Evolutionary conservation across 2,797 vertebrate genomes (phyloP).

Genomic region (Phaenicophaeus curvirostris): DNA sequence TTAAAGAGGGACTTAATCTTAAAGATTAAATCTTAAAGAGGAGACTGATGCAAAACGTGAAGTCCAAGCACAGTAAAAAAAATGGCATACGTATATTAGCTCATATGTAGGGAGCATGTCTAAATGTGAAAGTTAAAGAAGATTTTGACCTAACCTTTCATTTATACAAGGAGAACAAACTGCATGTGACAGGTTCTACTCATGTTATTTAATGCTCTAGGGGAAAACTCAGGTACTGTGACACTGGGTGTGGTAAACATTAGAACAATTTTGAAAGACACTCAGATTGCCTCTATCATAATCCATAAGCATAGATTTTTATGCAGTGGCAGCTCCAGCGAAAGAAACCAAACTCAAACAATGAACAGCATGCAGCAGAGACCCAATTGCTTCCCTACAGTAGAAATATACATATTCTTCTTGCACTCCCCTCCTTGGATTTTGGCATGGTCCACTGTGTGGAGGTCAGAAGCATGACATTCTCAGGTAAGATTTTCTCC

Average conservation of each 20-base stretch:
- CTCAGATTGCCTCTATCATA: neutral
- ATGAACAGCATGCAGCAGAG: neutral
- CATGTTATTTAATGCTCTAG: neutral
- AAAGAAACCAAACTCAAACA: neutral
- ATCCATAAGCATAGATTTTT: neutral
- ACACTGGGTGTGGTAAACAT: neutral
- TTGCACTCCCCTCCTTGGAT: neutral
- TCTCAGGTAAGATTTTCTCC: neutral
- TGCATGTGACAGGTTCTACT: slow-evolving; percentile 38
- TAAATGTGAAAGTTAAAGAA: slow-evolving; percentile 18
- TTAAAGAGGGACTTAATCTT: neutral
- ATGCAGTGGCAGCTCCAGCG: neutral
- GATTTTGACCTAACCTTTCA: slow-evolving; percentile 33
- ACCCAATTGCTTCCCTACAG: neutral
- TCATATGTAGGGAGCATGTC: neutral
- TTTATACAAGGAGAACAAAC: slow-evolving; percentile 15
- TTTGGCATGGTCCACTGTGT: neutral
- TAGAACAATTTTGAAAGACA: neutral
- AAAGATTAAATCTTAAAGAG: neutral
- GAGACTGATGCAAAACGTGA: neutral
- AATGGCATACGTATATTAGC: neutral
- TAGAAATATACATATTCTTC: neutral
- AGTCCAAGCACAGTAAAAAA: neutral
- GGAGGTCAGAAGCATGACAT: neutral
- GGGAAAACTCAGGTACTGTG: neutral